These are phyloP conservation scores for Agonopterix arenella DNA, from an alignment of 2,888 invertebrate genomes.

Conservation along the genomic window DNA sequence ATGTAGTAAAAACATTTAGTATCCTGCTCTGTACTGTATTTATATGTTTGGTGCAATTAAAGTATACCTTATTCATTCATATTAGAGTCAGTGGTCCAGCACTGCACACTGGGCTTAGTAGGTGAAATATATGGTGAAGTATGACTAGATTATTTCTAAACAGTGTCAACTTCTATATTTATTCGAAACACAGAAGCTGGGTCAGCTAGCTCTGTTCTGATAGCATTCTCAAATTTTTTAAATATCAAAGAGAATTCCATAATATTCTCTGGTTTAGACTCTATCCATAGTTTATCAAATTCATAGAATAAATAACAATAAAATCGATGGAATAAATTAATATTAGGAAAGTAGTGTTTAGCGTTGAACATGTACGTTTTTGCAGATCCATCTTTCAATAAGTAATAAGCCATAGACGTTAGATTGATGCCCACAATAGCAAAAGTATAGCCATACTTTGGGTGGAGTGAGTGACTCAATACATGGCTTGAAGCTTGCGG, in stretches of 20 bases:
- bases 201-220: slow-evolving; percentile 81
- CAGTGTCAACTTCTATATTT: slow-evolving; percentile 85
- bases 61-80: no score
- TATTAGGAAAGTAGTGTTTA: slow-evolving; percentile 79
- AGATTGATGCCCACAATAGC: slow-evolving; percentile 97
- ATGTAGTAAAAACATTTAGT: no score
- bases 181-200: slow-evolving; percentile 85
- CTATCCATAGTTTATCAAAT: slow-evolving; percentile 96
- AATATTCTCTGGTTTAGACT: slow-evolving; percentile 92
- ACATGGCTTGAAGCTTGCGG: slow-evolving; percentile 88
- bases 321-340: slow-evolving; percentile 92
- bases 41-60: no score
- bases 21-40: no score
- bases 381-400: slow-evolving; percentile 88
- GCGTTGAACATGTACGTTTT: slow-evolving; percentile 95
- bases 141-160: slow-evolving; percentile 21
- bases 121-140: no score
- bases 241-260: slow-evolving; percentile 96
- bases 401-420: slow-evolving; percentile 91
- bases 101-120: no score
- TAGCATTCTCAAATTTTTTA: slow-evolving; percentile 87
- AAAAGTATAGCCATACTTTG: slow-evolving; percentile 91
- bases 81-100: no score
- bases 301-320: slow-evolving; percentile 96
- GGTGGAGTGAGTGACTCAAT: slow-evolving; percentile 91